Conservation (phyloP, 2,113 vertebrate genomes). For the Choloepus hoffmanni region DNA sequence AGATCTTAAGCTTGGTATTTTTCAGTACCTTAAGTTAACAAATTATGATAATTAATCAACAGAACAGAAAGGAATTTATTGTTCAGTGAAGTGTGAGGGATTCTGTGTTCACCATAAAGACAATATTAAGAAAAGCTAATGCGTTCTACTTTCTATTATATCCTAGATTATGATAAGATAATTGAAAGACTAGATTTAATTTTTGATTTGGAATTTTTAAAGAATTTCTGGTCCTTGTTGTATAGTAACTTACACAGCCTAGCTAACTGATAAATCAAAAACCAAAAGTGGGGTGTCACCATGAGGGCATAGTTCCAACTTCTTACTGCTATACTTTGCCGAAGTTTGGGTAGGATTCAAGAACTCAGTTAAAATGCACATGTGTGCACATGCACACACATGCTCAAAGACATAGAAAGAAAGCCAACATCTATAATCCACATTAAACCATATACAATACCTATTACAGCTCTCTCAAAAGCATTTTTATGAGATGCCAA, state of each 20-base stretch:
- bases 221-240: not conserved
- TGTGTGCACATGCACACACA: fast-evolving
- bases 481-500: not conserved
- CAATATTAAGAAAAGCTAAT: not conserved
- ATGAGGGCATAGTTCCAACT: not conserved
- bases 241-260: not conserved
- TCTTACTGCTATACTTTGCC: not conserved
- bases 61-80: not conserved
- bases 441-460: not conserved
- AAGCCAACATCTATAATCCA: not conserved
- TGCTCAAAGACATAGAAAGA: not conserved
- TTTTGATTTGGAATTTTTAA: not conserved
- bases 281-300: not conserved
- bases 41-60: not conserved
- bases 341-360: not conserved
- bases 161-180: not conserved
- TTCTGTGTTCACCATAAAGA: not conserved
- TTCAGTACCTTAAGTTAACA: not conserved
- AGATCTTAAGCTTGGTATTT: not conserved
- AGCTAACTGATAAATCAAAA: not conserved
- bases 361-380: not conserved
- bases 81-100: not conserved
- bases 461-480: not conserved
- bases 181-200: not conserved
- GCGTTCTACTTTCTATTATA: not conserved